Evolutionary conservation across 2,888 invertebrate species (phyloP).

Genomic region (Pheosia gnoma): DNA sequence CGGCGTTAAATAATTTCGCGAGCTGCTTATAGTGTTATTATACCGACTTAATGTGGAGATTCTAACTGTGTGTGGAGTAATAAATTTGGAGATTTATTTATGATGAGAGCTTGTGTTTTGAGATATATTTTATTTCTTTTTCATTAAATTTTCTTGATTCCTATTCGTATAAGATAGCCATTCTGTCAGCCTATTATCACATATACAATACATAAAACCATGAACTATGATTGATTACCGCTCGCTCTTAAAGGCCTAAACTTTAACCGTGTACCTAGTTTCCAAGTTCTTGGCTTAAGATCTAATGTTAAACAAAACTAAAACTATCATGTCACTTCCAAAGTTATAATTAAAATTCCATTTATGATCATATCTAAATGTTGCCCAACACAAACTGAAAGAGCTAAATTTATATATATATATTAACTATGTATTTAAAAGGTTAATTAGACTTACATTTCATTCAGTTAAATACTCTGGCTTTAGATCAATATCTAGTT

Average conservation of each 20-base stretch:
- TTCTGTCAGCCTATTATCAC: neutral
- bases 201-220: neutral
- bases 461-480: too few relatives aligned
- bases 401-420: too few relatives aligned
- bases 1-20: conserved; percentile 38
- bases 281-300: neutral
- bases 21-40: conserved; percentile 29
- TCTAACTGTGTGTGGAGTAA: neutral
- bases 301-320: neutral
- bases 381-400: neutral
- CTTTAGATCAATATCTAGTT: too few relatives aligned
- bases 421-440: too few relatives aligned
- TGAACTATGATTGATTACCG: neutral
- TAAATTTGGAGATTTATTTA: neutral
- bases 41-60: conserved; percentile 6
- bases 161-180: too few relatives aligned
- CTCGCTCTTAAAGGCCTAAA: neutral
- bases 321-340: neutral
- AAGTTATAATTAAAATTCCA: neutral
- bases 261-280: neutral
- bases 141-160: too few relatives aligned
- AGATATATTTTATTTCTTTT: neutral
- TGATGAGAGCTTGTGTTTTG: neutral
- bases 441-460: too few relatives aligned
- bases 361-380: neutral